Evolutionary conservation across 2,113 vertebrate species (phyloP).

Genomic region (Corydoras maculifer): DNA sequence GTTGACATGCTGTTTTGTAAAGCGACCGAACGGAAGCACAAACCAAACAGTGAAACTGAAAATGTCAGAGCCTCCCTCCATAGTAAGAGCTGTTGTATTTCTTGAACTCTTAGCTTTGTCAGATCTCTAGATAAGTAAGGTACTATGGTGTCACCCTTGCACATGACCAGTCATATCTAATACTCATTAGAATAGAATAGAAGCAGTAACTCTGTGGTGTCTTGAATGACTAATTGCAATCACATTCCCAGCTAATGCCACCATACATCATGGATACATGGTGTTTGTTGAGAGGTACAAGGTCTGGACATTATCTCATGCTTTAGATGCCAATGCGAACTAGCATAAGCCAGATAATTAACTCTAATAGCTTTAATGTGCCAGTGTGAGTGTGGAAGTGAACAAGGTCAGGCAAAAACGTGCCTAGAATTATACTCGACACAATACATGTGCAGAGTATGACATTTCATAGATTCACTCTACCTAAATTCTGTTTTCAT

Average conservation of each 20-base stretch:
- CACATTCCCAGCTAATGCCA: not conserved
- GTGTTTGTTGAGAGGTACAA: constrained; percentile 38
- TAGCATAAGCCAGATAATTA: constrained; percentile 59
- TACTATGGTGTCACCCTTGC: not conserved
- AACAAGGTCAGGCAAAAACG: not conserved
- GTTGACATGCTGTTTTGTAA: too few relatives aligned
- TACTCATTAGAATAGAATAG: not conserved
- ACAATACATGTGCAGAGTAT: too few relatives aligned
- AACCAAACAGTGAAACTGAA: not conserved
- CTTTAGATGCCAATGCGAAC: constrained; percentile 49
- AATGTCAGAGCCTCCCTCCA: not conserved
- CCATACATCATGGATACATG: constrained; percentile 29
- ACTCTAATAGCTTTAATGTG: constrained; percentile 53
- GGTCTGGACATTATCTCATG: constrained; percentile 36
- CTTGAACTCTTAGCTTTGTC: not conserved
- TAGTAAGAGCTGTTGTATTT: not conserved
- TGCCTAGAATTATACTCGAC: too few relatives aligned
- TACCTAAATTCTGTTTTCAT: too few relatives aligned
- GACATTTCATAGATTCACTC: too few relatives aligned
- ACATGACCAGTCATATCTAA: not conserved
- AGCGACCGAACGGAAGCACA: too few relatives aligned
- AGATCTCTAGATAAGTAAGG: too few relatives aligned
- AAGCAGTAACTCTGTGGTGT: not conserved
- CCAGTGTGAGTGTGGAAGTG: constrained; percentile 18
- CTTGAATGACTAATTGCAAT: not conserved